A percentile compares a stretch with the other conserved stretches of the same genome.
Evolutionary conservation across 2,888 invertebrate genomes (phyloP).

Genomic region (Lycia hirtaria): DNA sequence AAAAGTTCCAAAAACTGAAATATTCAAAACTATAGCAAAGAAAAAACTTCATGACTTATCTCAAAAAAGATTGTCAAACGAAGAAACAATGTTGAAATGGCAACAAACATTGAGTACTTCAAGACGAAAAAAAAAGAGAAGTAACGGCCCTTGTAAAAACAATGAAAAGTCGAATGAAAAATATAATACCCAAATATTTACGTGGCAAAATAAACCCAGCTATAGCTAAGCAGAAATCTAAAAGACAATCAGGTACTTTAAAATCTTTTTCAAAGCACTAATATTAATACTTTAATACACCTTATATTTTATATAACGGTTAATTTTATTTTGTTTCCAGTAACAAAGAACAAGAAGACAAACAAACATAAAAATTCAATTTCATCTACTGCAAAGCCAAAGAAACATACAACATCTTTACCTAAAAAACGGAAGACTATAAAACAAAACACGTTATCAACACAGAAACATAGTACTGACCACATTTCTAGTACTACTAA

Average conservation of each 20-base stretch:
- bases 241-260: conserved; percentile 30
- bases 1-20: conserved; percentile 55
- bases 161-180: conserved; percentile 56
- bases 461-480: neutral
- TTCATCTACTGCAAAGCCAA: neutral
- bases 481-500: no score
- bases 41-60: conserved; percentile 55
- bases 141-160: conserved; percentile 29
- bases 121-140: conserved; percentile 55
- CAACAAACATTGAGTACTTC: conserved; percentile 57
- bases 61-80: conserved; percentile 51
- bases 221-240: conserved; percentile 44
- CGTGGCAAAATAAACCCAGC: conserved; percentile 60
- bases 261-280: no score
- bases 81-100: conserved; percentile 65
- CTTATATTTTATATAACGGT: neutral
- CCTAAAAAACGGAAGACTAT: neutral
- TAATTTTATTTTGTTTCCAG: neutral
- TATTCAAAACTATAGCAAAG: conserved; percentile 54
- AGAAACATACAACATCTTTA: neutral
- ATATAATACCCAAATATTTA: conserved; percentile 67
- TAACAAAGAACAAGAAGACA: conserved; percentile 1
- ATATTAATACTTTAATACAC: no score
- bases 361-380: neutral
- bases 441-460: neutral